Percentiles rank a stretch among this genome's conserved stretches.
Conservation (phyloP, 37 sponge, comb jelly and placozoan genomes). For the Crambe crambe region DNA sequence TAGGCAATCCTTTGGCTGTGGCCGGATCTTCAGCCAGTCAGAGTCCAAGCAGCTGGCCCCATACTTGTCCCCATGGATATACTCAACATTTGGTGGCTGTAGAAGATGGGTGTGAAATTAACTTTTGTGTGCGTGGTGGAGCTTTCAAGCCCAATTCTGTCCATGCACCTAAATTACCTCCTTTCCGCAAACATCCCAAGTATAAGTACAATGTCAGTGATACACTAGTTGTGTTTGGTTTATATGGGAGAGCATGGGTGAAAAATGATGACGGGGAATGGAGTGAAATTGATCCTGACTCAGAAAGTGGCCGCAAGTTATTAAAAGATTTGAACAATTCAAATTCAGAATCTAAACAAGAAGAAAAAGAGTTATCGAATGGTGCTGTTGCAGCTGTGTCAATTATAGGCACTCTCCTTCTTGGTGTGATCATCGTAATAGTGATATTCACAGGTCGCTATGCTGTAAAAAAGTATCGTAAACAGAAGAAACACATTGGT, state of each 20-base stretch:
- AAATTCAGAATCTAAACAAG: neutral
- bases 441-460: constrained; percentile 20
- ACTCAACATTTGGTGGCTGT: constrained; percentile 55
- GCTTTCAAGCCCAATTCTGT: neutral
- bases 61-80: constrained; percentile 59
- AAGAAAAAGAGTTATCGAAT: neutral
- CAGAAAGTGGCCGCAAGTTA: neutral
- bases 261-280: constrained; percentile 18
- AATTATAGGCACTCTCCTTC: constrained; percentile 13
- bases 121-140: constrained; percentile 57
- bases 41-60: constrained; percentile 25
- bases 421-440: constrained; percentile 12
- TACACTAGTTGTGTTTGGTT: constrained; percentile 29
- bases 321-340: neutral
- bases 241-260: constrained; percentile 20
- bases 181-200: constrained; percentile 40
- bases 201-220: constrained; percentile 25
- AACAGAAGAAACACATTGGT: neutral
- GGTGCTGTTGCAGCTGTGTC: constrained; percentile 20
- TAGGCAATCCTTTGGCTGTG: constrained; percentile 72
- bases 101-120: constrained; percentile 71
- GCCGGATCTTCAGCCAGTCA: neutral
- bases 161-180: constrained; percentile 38
- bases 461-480: neutral
- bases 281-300: constrained; percentile 3